Evolutionary conservation across 2,113 vertebrate genomes (phyloP).

Genomic region (Callaeas wilsoni): DNA sequence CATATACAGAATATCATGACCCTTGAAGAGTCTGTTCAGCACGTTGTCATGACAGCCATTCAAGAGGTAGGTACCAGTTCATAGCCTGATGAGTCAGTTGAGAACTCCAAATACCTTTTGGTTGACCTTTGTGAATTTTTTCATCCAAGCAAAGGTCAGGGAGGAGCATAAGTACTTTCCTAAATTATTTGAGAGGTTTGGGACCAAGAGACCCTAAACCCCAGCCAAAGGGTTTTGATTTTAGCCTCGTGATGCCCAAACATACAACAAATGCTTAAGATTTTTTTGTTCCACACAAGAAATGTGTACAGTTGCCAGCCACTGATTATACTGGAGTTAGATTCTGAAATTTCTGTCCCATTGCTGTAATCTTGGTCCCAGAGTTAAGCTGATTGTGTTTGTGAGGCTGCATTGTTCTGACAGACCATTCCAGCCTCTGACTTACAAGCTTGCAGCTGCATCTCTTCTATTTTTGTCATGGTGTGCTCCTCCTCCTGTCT

Average conservation of each 20-base stretch:
- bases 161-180: not conserved
- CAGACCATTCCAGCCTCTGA: not conserved
- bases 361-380: not conserved
- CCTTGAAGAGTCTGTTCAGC: slow-evolving; percentile 95
- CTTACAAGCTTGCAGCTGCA: not conserved
- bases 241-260: not conserved
- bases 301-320: not conserved
- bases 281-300: not conserved
- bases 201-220: not conserved
- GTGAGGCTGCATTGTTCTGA: not conserved
- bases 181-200: not conserved
- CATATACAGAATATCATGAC: slow-evolving; percentile 98
- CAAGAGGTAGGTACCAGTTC: slow-evolving; percentile 82
- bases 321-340: not conserved
- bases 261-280: not conserved
- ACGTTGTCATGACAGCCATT: slow-evolving; percentile 98
- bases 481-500: not conserved
- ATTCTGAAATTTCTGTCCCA: not conserved
- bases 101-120: not conserved
- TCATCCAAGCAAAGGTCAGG: not conserved
- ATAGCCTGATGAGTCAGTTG: not conserved
- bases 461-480: not conserved
- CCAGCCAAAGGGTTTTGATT: not conserved
- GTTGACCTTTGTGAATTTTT: not conserved
- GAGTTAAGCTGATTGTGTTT: not conserved